Percentiles rank a stretch among this genome's conserved stretches.
Conservation (phyloP, 1,140 invertebrate genomes). For the Maniola jurtina region DNA sequence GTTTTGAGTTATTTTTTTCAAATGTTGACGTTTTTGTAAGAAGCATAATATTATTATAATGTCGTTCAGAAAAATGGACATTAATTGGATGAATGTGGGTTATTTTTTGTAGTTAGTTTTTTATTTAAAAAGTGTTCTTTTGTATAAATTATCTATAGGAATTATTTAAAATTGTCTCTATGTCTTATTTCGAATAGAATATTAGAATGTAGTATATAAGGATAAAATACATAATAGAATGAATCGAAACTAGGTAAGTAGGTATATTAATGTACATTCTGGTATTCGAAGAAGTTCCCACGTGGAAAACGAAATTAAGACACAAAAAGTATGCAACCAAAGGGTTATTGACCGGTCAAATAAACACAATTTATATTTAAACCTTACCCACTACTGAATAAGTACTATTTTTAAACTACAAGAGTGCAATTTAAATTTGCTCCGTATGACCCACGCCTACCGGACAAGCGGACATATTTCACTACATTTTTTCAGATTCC, state of each 20-base stretch:
- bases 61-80: not conserved
- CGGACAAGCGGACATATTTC: conserved; percentile 70
- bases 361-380: conserved; percentile 27
- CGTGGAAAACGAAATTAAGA: conserved; percentile 9
- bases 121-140: no score
- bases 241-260: not conserved
- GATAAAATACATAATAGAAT: no score
- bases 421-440: conserved; percentile 42
- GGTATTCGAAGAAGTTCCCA: not conserved
- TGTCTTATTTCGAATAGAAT: no score
- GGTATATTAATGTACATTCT: not conserved
- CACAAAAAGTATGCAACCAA: conserved; percentile 8
- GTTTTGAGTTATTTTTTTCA: conserved; percentile 12
- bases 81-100: not conserved
- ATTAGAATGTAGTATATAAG: no score
- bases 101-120: not conserved
- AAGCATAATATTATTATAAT: not conserved
- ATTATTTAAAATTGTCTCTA: no score
- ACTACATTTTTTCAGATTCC: conserved; percentile 42
- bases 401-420: conserved; percentile 45
- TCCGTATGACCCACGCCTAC: conserved; percentile 69
- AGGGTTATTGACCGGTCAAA: conserved; percentile 55
- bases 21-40: conserved; percentile 3
- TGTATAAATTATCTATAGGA: no score
- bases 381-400: conserved; percentile 44